phyloP scores from a whole-genome alignment of 2,113 vertebrate species.

The Burhinus bistriatus region DNA sequence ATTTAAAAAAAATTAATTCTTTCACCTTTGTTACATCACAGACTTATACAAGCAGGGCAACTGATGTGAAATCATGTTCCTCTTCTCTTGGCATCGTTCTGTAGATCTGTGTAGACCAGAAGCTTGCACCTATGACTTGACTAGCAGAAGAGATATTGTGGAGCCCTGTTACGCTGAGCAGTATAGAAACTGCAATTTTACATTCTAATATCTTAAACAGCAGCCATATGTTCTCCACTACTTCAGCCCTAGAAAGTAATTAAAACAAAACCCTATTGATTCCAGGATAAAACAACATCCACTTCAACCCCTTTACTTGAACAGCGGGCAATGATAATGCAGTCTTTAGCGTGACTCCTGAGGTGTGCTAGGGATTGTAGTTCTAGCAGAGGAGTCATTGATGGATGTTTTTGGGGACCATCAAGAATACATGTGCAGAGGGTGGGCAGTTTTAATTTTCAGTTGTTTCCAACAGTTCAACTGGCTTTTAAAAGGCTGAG shows the following conservation, averaged over 20 bases:
- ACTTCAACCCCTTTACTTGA: background rate
- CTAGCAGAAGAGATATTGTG: background rate
- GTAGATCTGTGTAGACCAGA: background rate
- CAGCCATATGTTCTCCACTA: background rate
- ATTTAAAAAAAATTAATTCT: background rate
- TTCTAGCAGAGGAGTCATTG: background rate
- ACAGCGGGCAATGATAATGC: background rate
- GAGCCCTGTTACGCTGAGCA: background rate
- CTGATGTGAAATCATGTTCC: background rate
- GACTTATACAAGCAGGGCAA: background rate
- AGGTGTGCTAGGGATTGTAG: background rate
- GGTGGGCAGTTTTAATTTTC: background rate
- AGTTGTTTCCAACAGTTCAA: conserved; percentile 1
- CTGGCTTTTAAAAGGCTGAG: conserved; percentile 31
- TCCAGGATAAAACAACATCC: background rate
- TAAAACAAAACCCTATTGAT: background rate
- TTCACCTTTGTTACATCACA: background rate
- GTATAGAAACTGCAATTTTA: background rate
- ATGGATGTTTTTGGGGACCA: background rate
- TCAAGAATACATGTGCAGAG: background rate
- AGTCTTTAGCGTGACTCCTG: background rate
- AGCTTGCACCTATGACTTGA: background rate
- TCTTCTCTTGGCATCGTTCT: background rate
- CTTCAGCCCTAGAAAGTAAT: background rate
- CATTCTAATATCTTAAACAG: background rate